Base-by-base conservation (phyloP, 2,797 vertebrate genomes). In the Helarctos malayanus region DNA sequence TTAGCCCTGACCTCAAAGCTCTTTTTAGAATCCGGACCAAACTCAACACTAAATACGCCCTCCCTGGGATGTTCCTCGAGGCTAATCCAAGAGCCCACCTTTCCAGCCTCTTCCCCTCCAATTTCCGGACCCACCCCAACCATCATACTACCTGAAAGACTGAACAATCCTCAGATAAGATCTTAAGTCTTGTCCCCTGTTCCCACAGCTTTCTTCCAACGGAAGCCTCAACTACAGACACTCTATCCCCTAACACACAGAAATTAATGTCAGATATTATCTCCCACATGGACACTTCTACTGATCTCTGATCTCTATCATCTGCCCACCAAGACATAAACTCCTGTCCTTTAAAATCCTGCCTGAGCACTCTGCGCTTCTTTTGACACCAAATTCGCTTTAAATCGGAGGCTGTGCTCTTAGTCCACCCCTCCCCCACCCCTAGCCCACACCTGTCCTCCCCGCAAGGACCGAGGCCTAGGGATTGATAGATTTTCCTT, bases 181-280 rank as follows among this genome's bases (percentile, higher is more conserved):
- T 65, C 69, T 12, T 57, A 32, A 32, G n/a, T 65, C 45, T 69
- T 49, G 32, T 16, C 71, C 47, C 21, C 14, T 0, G 5, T 84
- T 97, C 91, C 57, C 32, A 35, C 49, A 47, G 45, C 15, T 29
- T 91, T 87, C 76, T 92, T 6, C 63, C 78, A 76, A 21, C 1
- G 13, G 32, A 78, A 69, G 35, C 27, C 65, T 29, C 38, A 57
- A 23, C 32, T n/a, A 69, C 15, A 90, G 57, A 52, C 10, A 23
- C 21, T 75, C 82, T 47, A 38, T 19, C 10, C 12, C 47, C 23
- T 49, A 83, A 69, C 25, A 9, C 23, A 0, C 29, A 75, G 52
- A 94, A 79, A 83, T 81, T 91, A 82, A 89, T 80, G 56, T 89
- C 71, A 92, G 91, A 83, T 81, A 87, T 63, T 45, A 80, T 21